Evolutionary conservation across 2,113 vertebrate species (phyloP), one percentile per base, ranked within the genome.

Genomic region (Etia nguti): DNA sequence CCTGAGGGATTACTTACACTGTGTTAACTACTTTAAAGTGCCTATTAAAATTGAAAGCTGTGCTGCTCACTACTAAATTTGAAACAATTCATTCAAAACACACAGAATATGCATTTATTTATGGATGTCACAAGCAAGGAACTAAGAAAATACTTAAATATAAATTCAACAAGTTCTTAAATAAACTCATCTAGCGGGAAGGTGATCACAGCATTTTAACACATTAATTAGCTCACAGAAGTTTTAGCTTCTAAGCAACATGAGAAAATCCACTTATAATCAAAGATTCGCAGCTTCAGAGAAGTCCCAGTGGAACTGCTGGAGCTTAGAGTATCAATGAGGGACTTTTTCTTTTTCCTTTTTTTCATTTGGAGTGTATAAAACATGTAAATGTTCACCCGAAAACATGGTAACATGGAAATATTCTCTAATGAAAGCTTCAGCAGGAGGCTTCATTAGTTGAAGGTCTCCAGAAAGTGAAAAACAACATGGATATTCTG

Each of bases 401-500:
- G 13, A 56, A 88, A 91, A 92, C 88, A 91, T 48, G 65, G 75
- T 80, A 83, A 87, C 88, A 90, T 20, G 9, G 88, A 92, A 91
- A 86, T 80, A 59, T 81, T 88, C 50, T 26, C 65, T 79, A 90
- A 89, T 88, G 88, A 93, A 93, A 92, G 88, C 91, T 83, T 55
- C 90, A 89, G 84, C 70, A 15, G 73, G 91, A 89, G 56, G 75
- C 84, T 91, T 93, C 90, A 92, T 92, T 93, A 92, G 91, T 11
- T 16, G n/a, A 87, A 90, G 56, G 81, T 85, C 90, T 92, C 81
- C 7, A 36, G 83, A 88, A 92, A 86, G 59, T 65, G 82, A 81
- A 90, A 93, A 89, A 93, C 31, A 93, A 85, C 89, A 86, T 11
- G 48, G 34, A 70, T 24, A 62, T 43, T 36, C 80, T 18, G 80